A percentile compares a stretch with the other conserved stretches of the same genome.
Conservation (phyloP, 2,797 vertebrate genomes). For the Xiphophorus birchmanni region DNA sequence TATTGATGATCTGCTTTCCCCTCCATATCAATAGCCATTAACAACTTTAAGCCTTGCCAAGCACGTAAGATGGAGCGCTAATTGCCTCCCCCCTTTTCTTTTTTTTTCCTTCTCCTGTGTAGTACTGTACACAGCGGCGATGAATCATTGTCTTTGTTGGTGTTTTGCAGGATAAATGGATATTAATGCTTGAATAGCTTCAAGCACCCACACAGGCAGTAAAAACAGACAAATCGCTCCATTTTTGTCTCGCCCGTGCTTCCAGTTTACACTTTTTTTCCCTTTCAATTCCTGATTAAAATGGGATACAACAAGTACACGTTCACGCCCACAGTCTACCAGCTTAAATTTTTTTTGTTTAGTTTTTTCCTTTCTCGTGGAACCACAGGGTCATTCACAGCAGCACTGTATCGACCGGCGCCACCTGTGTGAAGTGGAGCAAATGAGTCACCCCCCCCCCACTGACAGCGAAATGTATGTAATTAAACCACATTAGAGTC, state of each 20-base stretch:
- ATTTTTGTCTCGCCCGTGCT: neutral
- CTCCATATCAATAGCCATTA: slow-evolving; percentile 69
- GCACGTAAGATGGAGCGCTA: slow-evolving; percentile 57
- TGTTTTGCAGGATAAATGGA: slow-evolving; percentile 47
- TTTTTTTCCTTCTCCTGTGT: slow-evolving; percentile 16
- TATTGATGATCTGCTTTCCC: slow-evolving; percentile 66
- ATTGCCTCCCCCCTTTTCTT: slow-evolving; percentile 33
- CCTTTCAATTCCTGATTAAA: slow-evolving; percentile 1
- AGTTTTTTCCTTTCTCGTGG: neutral
- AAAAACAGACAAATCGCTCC: slow-evolving; percentile 2
- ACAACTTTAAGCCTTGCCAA: slow-evolving; percentile 64
- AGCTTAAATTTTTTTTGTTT: neutral
- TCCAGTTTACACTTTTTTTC: slow-evolving; percentile 8
- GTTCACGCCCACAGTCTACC: neutral
- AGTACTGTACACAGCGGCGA: slow-evolving; percentile 53
- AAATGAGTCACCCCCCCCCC: slow-evolving; percentile 41
- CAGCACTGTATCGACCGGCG: slow-evolving; percentile 45
- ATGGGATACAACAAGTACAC: neutral
- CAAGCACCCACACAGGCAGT: slow-evolving; percentile 21
- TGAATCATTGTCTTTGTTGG: slow-evolving; percentile 63
- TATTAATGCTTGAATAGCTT: slow-evolving; percentile 47
- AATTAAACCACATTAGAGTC: slow-evolving; percentile 76
- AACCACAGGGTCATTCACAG: slow-evolving; percentile 4
- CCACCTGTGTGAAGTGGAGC: slow-evolving; percentile 66
- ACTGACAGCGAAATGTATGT: slow-evolving; percentile 64